Base-by-base conservation (phyloP, 2,888 invertebrate genomes). In the Philonicus albiceps region DNA sequence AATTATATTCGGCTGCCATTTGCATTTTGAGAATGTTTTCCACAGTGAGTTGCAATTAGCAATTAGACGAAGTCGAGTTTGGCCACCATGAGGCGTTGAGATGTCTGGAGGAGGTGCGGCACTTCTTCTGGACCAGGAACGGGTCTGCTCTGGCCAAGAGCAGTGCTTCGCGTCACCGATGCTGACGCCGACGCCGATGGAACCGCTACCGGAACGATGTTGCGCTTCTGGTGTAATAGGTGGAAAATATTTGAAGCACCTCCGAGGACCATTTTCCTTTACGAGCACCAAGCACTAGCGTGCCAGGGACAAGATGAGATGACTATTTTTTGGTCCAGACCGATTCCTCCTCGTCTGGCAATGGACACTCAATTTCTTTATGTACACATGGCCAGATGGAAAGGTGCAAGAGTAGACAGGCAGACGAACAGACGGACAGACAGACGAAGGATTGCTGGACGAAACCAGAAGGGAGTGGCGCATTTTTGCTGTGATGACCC, bases 1-100 rank as follows among this genome's bases (percentile, higher is more conserved):
- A 84, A 84, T 84, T 84, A 84, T 84, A 84, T 84, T 84, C 84
- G 84, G 73, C 73, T 84, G 84, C 84, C 84, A 84, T 84, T 84
- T 84, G 84, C 84, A 84, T 84, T 84, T 84, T 84, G 84, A 84
- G 73, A 84, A 72, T 84, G 84, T 84, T 84, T 84, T 84, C 84
- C 43, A 73, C 84, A 73, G 72, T 84, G 84, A 84, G 84, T 84
- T 84, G 84, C 84, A 84, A 84, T 84, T 84, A 84, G 84, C 84
- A 84, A 84, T 84, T 84, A 84, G 84, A 84, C 84, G 73, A 84
- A 40, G 73, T 34, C 64, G 81, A 64, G 64, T 55, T 83, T 11
- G 81, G 81, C 64, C 64, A 83, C 34, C 30, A 49, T 1, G 30
- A 31, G 30, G 78, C 49, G 37, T 13, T 49, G 31, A 49, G 80